Evolutionary conservation across 2,113 vertebrate species (phyloP), one percentile per base, ranked within the genome.

Genomic region (Myotis lucifugus): DNA sequence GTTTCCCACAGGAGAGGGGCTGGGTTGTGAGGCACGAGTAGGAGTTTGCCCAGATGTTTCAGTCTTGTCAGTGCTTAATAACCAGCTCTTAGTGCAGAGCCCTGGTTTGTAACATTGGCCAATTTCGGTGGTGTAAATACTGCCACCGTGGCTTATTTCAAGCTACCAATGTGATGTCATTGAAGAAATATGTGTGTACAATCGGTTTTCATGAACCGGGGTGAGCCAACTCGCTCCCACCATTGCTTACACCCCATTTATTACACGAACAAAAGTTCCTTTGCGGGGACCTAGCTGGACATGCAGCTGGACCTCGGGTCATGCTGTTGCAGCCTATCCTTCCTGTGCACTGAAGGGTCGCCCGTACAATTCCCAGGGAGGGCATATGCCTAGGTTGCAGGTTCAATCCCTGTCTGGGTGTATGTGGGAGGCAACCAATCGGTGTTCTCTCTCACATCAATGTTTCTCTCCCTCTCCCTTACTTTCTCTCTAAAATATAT

Each of bases 261-360:
- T 78, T 29, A 42, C 11, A 54, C 46, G 40, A 56, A 18, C 14
- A 29, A 78, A 37, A 32, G 4, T 17, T 14, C 6, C 82, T 50
- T 83, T 12, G 18, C 0, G 59, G 77, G 83, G 3, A 34, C 40
- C 21, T 73, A 21, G 90, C 46, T 52, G 23, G 72, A n/a, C 37
- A 11, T 2, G 14, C 6, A 21, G 23, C 48, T 0, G 5, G 46
- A 37, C 32, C 76, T 46, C 8, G 11, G n/a, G 64, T 0, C 1
- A 12, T 17, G 9, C 17, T 34, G 82, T 37, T 12, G n/a, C 23
- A 27, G 32, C 32, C 50, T 7, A 7, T 2, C 66, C 48, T 86
- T 25, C 23, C 40, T 19, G 56, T 27, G 23, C 56, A 61, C 56
- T 61, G 56, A 27, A 61, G 56, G 3, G 56, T 11, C 23, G 9